phyloP scores from a whole-genome alignment of 2,888 invertebrate species.

The Drosophila tanythrix region DNA sequence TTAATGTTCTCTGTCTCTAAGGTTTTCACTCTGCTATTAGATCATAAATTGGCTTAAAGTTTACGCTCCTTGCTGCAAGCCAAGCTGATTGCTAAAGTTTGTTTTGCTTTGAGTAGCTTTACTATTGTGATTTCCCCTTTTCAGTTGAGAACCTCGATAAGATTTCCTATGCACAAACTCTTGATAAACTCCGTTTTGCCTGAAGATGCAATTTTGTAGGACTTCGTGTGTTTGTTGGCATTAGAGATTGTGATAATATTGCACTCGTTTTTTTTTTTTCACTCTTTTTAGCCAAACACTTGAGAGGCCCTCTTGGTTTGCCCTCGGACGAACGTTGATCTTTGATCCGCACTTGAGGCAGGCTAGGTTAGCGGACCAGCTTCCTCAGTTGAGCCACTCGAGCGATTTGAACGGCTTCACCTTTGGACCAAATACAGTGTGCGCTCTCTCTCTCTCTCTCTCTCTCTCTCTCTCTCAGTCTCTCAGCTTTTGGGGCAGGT shows the following conservation, averaged over 20 bases:
- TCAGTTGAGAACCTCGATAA: background rate
- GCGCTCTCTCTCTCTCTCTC: background rate
- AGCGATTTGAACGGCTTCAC: slow-evolving; percentile 49
- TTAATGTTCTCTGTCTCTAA: background rate
- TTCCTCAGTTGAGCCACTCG: slow-evolving; percentile 70
- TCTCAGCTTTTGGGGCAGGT: slow-evolving; percentile 58
- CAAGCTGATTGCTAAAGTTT: background rate
- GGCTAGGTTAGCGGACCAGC: slow-evolving; percentile 52
- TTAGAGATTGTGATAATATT: slow-evolving; percentile 41
- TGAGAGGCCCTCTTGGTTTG: slow-evolving; percentile 31
- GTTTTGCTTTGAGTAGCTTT: slow-evolving; percentile 13
- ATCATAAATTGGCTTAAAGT: slow-evolving; percentile 11
- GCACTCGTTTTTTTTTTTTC: background rate
- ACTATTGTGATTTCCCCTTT: slow-evolving; percentile 3
- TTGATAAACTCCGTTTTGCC: background rate
- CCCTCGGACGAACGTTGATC: slow-evolving; percentile 72
- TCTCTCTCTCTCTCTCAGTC: background rate
- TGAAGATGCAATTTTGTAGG: slow-evolving; percentile 25
- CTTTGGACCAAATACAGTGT: slow-evolving; percentile 43
- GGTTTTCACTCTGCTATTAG: background rate
- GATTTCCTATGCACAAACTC: slow-evolving; percentile 14
- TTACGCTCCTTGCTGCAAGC: too few relatives aligned
- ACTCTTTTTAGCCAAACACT: slow-evolving; percentile 28
- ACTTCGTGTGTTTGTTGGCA: slow-evolving; percentile 39
- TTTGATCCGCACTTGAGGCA: slow-evolving; percentile 69